These are phyloP conservation scores for Hemaris fuciformis DNA, from an alignment of 2,888 invertebrate species.

Conservation along the genomic window DNA sequence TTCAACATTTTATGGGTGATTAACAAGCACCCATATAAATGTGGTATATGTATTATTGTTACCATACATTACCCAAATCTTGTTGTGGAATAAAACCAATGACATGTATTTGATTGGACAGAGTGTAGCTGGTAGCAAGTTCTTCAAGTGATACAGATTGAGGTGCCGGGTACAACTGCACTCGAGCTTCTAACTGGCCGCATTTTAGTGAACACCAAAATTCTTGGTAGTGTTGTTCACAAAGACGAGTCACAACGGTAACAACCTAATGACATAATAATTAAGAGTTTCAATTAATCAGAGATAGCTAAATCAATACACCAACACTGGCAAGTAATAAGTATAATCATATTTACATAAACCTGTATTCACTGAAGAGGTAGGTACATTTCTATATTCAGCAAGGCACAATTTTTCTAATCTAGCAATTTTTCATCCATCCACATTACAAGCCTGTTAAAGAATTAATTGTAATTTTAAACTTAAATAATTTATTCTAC, in stretches of 20 bases:
- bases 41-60: neutral
- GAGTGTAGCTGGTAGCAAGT: conserved; percentile 75
- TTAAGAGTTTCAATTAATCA: too few species aligned
- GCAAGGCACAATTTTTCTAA: too few species aligned
- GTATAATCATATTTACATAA: too few species aligned
- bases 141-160: conserved; percentile 84
- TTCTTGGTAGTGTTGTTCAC: conserved; percentile 73
- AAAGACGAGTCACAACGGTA: conserved; percentile 61
- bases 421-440: too few species aligned
- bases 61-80: conserved; percentile 85
- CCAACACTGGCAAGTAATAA: too few species aligned
- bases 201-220: conserved; percentile 73
- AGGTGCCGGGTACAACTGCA: conserved; percentile 71
- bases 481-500: conserved; percentile 26
- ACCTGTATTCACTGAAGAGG: too few species aligned
- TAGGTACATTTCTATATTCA: too few species aligned
- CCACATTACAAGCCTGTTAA: too few species aligned
- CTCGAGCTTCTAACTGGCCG: conserved; percentile 68
- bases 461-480: too few species aligned
- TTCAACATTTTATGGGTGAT: too few species aligned
- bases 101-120: conserved; percentile 89
- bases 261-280: conserved; percentile 47
- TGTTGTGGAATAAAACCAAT: conserved; percentile 93
- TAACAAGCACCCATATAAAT: too few species aligned
- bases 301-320: too few species aligned